Percentiles rank a stretch among this genome's conserved stretches.
Evolutionary conservation across 2,113 vertebrate genomes (phyloP).

Genomic region (Atlantisia rogersi): DNA sequence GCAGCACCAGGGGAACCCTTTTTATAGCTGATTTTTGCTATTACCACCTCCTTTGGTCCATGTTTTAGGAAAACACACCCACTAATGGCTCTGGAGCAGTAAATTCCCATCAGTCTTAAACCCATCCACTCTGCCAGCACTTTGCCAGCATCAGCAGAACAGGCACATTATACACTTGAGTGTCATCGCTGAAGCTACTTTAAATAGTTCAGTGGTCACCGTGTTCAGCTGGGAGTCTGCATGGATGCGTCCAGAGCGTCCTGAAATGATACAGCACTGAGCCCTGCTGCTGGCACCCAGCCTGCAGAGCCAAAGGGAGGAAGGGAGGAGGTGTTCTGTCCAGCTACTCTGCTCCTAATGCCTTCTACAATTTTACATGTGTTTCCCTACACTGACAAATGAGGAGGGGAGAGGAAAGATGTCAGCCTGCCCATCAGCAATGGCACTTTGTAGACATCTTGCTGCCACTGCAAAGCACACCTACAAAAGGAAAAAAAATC

Average conservation of each 20-base stretch:
- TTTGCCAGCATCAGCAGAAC: conserved; percentile 60
- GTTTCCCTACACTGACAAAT: background rate
- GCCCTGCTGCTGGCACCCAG: background rate
- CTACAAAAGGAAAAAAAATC: background rate
- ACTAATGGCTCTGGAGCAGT: background rate
- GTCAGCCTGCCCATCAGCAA: background rate
- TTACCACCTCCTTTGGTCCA: background rate
- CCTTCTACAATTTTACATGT: background rate
- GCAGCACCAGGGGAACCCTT: background rate
- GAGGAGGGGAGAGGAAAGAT: too few species aligned
- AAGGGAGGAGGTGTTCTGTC: background rate
- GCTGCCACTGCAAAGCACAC: background rate
- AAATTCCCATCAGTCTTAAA: conserved; percentile 17
- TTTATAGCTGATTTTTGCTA: background rate
- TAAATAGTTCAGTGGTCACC: conserved; percentile 64
- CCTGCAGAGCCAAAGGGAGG: background rate
- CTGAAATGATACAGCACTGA: background rate
- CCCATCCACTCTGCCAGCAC: conserved; percentile 21
- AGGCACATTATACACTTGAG: conserved; percentile 17
- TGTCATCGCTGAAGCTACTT: conserved; percentile 18
- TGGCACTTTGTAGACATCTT: background rate
- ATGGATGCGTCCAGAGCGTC: background rate
- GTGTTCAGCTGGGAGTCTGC: conserved; percentile 54
- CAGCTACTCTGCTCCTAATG: background rate
- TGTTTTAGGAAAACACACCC: background rate